Percentiles rank a stretch among this genome's conserved stretches.
These are phyloP conservation scores for Syrphus vitripennis DNA, from an alignment of 2,888 invertebrate genomes.

Conservation along the genomic window DNA sequence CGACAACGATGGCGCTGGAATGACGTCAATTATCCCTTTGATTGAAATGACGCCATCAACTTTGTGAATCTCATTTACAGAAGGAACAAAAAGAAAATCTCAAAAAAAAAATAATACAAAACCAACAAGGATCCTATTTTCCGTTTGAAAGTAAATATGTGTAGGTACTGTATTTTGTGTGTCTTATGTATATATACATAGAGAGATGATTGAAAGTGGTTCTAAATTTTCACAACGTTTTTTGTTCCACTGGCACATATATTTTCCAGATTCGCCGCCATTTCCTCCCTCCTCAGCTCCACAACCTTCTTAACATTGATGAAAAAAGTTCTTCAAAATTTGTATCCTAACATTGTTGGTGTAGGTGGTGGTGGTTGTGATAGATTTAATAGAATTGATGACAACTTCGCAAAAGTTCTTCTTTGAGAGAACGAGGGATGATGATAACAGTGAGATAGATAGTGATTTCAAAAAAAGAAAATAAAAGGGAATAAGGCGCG, in stretches of 20 bases:
- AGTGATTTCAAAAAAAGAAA: not conserved
- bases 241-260: not conserved
- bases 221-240: slow-evolving; percentile 38
- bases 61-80: slow-evolving; percentile 42
- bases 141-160: not conserved
- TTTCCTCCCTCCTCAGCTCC: not conserved
- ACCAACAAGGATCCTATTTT: not conserved
- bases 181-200: not conserved
- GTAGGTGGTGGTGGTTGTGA: not conserved
- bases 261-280: not conserved
- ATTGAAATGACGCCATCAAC: slow-evolving; percentile 58
- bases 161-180: not conserved
- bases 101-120: not conserved
- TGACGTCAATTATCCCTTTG: slow-evolving; percentile 58
- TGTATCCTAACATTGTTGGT: not conserved
- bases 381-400: slow-evolving; percentile 37
- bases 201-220: slow-evolving; percentile 13
- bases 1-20: slow-evolving; percentile 17
- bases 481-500: not conserved
- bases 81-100: not conserved
- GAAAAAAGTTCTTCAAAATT: slow-evolving; percentile 38
- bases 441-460: not conserved
- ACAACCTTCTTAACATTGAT: not conserved
- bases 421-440: not conserved
- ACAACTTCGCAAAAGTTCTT: slow-evolving; percentile 50